phyloP scores from a whole-genome alignment of 2,797 vertebrate genomes.

The Hippocampus kuda region DNA sequence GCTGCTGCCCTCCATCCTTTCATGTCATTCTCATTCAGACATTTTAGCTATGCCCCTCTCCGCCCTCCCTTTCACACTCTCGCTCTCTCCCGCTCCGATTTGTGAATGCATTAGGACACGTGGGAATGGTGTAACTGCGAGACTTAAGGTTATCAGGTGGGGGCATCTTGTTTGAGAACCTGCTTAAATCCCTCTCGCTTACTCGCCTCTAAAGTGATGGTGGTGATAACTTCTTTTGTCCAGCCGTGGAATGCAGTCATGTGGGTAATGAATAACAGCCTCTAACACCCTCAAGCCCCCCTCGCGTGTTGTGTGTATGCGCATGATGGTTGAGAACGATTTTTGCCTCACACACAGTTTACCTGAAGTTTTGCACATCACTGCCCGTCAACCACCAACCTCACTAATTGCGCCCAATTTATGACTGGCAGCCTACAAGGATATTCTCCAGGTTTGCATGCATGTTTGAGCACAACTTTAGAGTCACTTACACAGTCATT shows the following conservation, averaged over 20 bases:
- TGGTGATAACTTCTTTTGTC: conserved; percentile 66
- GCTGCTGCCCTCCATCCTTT: conserved; percentile 13
- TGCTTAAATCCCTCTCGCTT: conserved; percentile 57
- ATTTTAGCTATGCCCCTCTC: conserved; percentile 12
- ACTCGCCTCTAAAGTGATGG: conserved; percentile 58
- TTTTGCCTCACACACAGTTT: conserved; percentile 51
- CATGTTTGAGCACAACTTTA: not conserved
- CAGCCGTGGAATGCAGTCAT: conserved; percentile 62
- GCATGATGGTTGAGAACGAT: conserved; percentile 46
- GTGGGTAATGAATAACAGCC: conserved; percentile 71
- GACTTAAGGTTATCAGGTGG: conserved; percentile 64
- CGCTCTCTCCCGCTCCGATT: conserved; percentile 37
- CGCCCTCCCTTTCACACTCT: conserved; percentile 5
- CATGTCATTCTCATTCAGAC: conserved; percentile 10
- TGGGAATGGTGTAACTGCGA: conserved; percentile 61
- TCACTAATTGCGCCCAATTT: conserved; percentile 1
- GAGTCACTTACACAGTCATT: not conserved
- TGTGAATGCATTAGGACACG: conserved; percentile 61
- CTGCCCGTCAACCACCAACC: not conserved
- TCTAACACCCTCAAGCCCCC: conserved; percentile 55
- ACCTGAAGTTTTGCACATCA: conserved; percentile 41
- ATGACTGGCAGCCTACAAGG: conserved; percentile 22
- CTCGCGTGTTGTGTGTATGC: conserved; percentile 32
- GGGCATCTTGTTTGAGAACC: conserved; percentile 70
- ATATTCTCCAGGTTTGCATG: not conserved